Evolutionary conservation across 2,888 invertebrate species (phyloP), one percentile per base, ranked within the genome.

Genomic region (Lysandra coridon): DNA sequence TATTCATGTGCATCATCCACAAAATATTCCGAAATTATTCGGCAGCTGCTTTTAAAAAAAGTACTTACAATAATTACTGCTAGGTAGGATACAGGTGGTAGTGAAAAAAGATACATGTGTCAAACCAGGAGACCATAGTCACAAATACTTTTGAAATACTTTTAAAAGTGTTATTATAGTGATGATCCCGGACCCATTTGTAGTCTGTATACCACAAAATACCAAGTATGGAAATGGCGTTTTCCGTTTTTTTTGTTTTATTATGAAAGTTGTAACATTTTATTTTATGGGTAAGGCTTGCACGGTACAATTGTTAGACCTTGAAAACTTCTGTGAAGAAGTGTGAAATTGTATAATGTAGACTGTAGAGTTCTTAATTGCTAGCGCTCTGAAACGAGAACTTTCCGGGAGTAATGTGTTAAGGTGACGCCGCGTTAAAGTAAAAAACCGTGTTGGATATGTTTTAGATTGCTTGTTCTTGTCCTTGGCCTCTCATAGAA

Each of bases 21-120:
- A 2, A 69, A 69, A 69, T 69, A 69, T 69, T 69, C 37, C 37
- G 17, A 69, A 69, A 37, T 69, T 69, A 69, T 69, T 69, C 69
- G 14, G 37, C 69, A 69, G 69, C 5, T 69, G 69, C 12, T 37
- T 69, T 30, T 33, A 1, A 4, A 37, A 69, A 14, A 33, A 69
- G 14, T 69, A 12, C 64, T 30, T 4, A 5, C 14, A 33, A 4
- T 33, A 64, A 49, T 49, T 49, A 49, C 10, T 49, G 12, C 64
- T 30, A 30, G 23, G 64, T 12, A 30, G 64, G 30, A 64, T 12
- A 12, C 64, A 64, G 64, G 12, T 30, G 64, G 23, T 64, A 30
- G 12, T 4, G 62, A 7, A 23, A 64, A 30, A 62, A 30, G 10
- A 30, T 30, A 3, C 30, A 53, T 53, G 14, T 1, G 10, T 14